Conservation (phyloP, 1,140 invertebrate species). For the Cyclargus thomasi region DNA sequence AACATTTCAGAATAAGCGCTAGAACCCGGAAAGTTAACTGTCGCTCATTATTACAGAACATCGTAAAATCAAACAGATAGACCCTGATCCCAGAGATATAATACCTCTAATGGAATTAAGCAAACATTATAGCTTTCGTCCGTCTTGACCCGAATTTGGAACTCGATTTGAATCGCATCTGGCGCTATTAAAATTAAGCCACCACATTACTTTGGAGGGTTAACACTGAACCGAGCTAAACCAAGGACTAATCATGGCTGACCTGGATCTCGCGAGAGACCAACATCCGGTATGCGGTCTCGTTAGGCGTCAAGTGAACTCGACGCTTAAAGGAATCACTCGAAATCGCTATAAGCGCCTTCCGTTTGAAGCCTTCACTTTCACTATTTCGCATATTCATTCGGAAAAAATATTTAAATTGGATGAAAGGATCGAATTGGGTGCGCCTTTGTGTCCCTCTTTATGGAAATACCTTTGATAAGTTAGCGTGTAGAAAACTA, state of each 20-base stretch:
- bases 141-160: neutral
- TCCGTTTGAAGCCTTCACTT: conserved; percentile 11
- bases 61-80: neutral
- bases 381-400: conserved; percentile 6
- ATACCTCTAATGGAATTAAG: neutral
- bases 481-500: neutral
- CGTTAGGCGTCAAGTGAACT: conserved; percentile 18
- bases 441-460: neutral
- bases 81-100: neutral
- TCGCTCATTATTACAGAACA: neutral
- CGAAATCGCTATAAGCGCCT: neutral
- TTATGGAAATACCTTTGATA: conserved; percentile 1
- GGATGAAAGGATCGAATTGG: neutral
- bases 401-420: neutral
- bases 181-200: conserved; percentile 22
- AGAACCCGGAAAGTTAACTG: neutral
- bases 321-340: conserved; percentile 18
- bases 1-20: neutral
- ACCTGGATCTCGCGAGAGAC: conserved; percentile 24
- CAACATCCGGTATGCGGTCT: conserved; percentile 16
- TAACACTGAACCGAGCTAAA: conserved; percentile 20
- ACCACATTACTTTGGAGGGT: conserved; percentile 20
- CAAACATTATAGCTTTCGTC: neutral
- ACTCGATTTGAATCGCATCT: conserved; percentile 18
- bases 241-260: conserved; percentile 27